Evolutionary conservation across 2,888 invertebrate genomes (phyloP).

Genomic region (Micoletzkya japonica): DNA sequence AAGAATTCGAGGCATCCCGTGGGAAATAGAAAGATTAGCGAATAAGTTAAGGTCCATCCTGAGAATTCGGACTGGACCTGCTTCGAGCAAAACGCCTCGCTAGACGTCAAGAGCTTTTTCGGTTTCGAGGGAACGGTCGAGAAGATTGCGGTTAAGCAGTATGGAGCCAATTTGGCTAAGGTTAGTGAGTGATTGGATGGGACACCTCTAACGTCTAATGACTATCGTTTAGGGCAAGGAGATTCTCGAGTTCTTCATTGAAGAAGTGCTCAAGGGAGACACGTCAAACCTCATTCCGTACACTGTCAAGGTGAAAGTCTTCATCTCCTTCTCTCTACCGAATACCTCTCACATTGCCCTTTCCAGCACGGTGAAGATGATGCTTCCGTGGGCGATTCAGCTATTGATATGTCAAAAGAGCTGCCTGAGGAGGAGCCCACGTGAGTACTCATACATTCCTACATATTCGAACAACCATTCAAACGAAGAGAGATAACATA

Average conservation of each 20-base stretch:
- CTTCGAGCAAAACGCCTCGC: constrained; percentile 87
- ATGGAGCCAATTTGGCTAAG: constrained; percentile 82
- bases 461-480: no score
- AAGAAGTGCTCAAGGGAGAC: constrained; percentile 78
- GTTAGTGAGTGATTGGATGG: constrained; percentile 56
- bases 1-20: no score
- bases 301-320: constrained; percentile 23
- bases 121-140: constrained; percentile 85
- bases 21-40: no score
- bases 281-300: constrained; percentile 71
- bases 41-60: constrained; percentile 81
- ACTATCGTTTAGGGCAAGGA: constrained; percentile 88
- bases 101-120: constrained; percentile 92
- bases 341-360: no score
- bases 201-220: constrained; percentile 30
- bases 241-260: constrained; percentile 86
- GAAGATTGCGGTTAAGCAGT: constrained; percentile 93
- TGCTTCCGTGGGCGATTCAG: constrained; percentile 48
- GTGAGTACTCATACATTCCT: constrained; percentile 26
- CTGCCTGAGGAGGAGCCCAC: constrained; percentile 34
- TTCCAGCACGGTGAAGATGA: constrained; percentile 28
- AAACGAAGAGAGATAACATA: no score
- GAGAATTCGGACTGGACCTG: constrained; percentile 93
- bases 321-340: no score
- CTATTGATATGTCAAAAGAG: constrained; percentile 51